phyloP scores from a whole-genome alignment of 2,797 vertebrate genomes.

The Mycteria americana region DNA sequence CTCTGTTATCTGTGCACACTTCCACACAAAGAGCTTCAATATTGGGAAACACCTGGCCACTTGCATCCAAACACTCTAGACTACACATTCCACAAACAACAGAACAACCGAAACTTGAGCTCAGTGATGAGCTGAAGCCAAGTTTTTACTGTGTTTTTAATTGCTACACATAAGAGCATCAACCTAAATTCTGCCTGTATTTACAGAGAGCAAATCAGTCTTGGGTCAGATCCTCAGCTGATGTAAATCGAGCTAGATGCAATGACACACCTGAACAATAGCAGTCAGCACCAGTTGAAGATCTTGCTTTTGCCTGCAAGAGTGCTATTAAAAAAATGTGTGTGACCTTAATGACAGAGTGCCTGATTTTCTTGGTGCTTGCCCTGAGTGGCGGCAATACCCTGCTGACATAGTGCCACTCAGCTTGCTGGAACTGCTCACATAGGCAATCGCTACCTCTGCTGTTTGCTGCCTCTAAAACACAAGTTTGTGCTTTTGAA shows the following conservation, averaged over 20 bases:
- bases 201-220: neutral
- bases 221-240: neutral
- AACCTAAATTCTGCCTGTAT: neutral
- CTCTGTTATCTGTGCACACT: conserved; percentile 4
- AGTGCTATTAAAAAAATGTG: neutral
- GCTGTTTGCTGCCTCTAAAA: neutral
- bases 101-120: conserved; percentile 35
- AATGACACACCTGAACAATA: neutral
- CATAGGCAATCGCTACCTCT: neutral
- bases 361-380: neutral
- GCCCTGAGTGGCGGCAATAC: neutral
- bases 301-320: neutral
- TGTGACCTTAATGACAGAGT: neutral
- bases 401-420: neutral
- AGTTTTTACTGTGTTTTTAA: neutral
- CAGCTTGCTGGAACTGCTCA: neutral
- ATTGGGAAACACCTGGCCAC: conserved; percentile 31
- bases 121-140: neutral
- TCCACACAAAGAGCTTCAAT: neutral
- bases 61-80: neutral
- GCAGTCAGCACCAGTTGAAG: neutral
- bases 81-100: neutral
- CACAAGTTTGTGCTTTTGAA: neutral
- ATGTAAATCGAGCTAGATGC: neutral
- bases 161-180: neutral